phyloP scores from a whole-genome alignment of 2,888 invertebrate genomes.

The Alviniconcha strummeri region DNA sequence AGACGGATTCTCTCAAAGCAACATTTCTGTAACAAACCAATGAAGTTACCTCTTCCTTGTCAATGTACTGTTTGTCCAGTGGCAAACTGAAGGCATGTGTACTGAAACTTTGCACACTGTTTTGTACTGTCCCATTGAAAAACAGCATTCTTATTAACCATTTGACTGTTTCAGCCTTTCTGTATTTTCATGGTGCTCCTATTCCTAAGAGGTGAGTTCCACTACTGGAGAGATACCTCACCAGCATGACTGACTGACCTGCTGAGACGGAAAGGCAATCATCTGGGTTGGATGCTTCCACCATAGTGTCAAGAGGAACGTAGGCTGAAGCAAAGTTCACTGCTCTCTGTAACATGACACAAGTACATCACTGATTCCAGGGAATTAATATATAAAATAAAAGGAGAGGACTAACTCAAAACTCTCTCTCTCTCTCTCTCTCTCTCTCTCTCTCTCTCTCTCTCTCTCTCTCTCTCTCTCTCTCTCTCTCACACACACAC shows the following conservation, averaged over 20 bases:
- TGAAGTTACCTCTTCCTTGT: no score
- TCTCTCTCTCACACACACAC: neutral
- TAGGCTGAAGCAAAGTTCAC: conserved; percentile 53
- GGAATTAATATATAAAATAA: neutral
- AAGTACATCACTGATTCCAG: neutral
- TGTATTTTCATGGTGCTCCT: no score
- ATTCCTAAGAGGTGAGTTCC: no score
- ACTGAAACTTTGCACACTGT: no score
- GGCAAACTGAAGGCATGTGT: no score
- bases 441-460: neutral
- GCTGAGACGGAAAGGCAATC: conserved; percentile 51
- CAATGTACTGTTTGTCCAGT: no score
- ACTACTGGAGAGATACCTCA: no score
- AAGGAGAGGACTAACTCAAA: neutral
- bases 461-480: neutral
- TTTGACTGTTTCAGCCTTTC: no score
- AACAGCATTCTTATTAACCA: no score
- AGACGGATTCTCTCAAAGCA: no score
- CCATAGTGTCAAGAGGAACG: conserved; percentile 47
- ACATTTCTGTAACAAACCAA: no score
- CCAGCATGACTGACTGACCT: conserved; percentile 37
- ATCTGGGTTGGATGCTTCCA: conserved; percentile 39
- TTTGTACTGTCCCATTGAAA: no score
- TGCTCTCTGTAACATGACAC: conserved; percentile 46
- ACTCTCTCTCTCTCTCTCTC: neutral